Conservation (phyloP, 1,140 invertebrate species). For the Sipha flava region DNA sequence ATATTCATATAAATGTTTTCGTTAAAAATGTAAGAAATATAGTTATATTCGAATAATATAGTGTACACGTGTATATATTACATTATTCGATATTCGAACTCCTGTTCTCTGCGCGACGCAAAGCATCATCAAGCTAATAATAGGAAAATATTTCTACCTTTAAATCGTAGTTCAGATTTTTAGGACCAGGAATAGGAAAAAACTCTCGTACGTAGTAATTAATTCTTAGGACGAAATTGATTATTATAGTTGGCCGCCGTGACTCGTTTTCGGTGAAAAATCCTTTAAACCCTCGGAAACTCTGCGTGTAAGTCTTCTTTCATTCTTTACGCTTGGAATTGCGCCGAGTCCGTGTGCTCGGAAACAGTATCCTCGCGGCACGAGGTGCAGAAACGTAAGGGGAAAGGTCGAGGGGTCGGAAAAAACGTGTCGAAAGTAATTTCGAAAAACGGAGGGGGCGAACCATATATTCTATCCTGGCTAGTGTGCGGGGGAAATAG, state of each 20-base stretch:
- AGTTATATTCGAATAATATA: no score
- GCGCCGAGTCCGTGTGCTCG: slow-evolving; percentile 25
- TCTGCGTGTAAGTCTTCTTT: slow-evolving; percentile 9
- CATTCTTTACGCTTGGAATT: slow-evolving; percentile 35
- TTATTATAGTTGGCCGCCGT: no score
- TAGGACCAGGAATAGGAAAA: no score
- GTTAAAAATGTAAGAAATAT: no score
- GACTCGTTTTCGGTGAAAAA: not conserved
- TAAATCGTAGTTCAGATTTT: no score
- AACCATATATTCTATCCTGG: no score
- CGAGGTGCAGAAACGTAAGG: slow-evolving; percentile 32
- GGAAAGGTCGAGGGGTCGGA: slow-evolving; percentile 32
- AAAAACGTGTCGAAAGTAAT: slow-evolving; percentile 33
- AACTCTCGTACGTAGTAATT: not conserved
- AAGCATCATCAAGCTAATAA: no score
- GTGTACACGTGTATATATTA: no score
- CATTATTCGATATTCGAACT: no score
- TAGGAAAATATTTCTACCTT: no score
- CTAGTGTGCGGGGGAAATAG: slow-evolving; percentile 24
- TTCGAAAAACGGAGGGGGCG: slow-evolving; percentile 34
- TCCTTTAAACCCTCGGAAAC: not conserved
- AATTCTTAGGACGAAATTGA: not conserved
- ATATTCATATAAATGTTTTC: no score
- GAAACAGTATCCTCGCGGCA: not conserved
- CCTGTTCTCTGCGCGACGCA: no score